Conservation (phyloP, 2,888 invertebrate species). For the Bembecia ichneumoniformis region DNA sequence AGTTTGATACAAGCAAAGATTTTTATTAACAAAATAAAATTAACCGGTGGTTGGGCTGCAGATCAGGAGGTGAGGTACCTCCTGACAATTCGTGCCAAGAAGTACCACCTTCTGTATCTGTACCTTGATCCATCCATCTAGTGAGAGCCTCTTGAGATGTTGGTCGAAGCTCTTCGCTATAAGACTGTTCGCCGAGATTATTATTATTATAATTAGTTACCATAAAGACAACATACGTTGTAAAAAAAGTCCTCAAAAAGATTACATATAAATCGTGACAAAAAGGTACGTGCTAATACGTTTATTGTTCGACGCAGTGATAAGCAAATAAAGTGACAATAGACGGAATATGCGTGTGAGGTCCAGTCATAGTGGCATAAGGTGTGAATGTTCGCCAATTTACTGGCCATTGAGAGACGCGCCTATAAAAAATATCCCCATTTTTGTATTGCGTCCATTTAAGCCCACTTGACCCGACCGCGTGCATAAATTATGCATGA, state of each 20-base stretch:
- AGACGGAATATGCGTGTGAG: conserved; percentile 16
- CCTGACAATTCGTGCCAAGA: no score
- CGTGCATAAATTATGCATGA: conserved; percentile 67
- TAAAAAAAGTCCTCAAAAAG: background rate
- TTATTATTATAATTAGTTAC: no score
- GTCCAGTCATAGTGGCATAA: conserved; percentile 50
- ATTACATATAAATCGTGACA: background rate
- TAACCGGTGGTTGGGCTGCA: no score
- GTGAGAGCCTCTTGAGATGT: no score
- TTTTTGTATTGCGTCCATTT: conserved; percentile 12
- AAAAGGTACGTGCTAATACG: conserved; percentile 24
- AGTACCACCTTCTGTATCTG: no score
- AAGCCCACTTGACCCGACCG: conserved; percentile 58
- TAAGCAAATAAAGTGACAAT: conserved; percentile 32
- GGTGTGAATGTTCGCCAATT: conserved; percentile 54
- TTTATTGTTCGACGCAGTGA: conserved; percentile 32
- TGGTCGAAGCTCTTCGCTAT: no score
- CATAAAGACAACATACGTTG: background rate
- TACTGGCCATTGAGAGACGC: conserved; percentile 34
- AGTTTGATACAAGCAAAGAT: no score
- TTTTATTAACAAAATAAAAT: no score
- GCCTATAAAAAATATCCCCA: conserved; percentile 15
- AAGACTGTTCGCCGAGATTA: no score
- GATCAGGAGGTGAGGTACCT: no score
- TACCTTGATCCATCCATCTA: no score